These are phyloP conservation scores for Suricata suricatta DNA, from an alignment of 2,113 vertebrate genomes.

Conservation along the genomic window DNA sequence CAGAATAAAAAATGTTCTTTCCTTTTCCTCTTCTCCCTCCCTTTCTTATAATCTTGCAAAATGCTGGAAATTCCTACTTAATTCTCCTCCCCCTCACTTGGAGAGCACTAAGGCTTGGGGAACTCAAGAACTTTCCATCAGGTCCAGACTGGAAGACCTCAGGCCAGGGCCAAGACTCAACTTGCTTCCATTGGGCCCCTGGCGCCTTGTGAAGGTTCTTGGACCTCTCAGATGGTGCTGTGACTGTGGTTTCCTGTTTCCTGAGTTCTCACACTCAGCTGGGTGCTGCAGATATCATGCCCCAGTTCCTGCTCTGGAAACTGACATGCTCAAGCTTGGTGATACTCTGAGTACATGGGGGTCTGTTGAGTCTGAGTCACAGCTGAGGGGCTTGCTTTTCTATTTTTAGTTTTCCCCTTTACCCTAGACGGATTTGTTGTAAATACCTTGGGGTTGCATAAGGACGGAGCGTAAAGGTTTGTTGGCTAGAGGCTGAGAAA, in stretches of 20 bases:
- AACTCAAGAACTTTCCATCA: constrained; percentile 25
- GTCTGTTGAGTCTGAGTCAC: neutral
- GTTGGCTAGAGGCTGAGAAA: neutral
- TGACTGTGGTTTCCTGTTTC: constrained; percentile 67
- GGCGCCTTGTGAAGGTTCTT: neutral
- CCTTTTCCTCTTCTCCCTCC: neutral
- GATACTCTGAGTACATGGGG: neutral
- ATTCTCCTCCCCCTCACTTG: neutral
- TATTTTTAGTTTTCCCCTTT: neutral
- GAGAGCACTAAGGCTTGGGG: neutral
- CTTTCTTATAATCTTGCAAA: constrained; percentile 39
- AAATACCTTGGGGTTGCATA: neutral
- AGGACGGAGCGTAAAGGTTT: neutral
- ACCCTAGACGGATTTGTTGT: neutral
- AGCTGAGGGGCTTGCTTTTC: constrained; percentile 43
- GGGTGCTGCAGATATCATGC: neutral
- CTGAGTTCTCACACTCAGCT: constrained; percentile 63
- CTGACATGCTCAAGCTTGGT: neutral
- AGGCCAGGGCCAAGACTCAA: neutral
- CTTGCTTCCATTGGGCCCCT: neutral
- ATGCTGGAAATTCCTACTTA: constrained; percentile 1
- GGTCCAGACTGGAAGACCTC: neutral
- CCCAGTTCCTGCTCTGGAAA: constrained; percentile 36
- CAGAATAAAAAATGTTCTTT: neutral
- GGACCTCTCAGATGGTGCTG: neutral